Percentiles rank a stretch among this genome's conserved stretches.
These are phyloP conservation scores for Radopholus similis DNA, from an alignment of 1,140 invertebrate genomes.

Conservation along the genomic window DNA sequence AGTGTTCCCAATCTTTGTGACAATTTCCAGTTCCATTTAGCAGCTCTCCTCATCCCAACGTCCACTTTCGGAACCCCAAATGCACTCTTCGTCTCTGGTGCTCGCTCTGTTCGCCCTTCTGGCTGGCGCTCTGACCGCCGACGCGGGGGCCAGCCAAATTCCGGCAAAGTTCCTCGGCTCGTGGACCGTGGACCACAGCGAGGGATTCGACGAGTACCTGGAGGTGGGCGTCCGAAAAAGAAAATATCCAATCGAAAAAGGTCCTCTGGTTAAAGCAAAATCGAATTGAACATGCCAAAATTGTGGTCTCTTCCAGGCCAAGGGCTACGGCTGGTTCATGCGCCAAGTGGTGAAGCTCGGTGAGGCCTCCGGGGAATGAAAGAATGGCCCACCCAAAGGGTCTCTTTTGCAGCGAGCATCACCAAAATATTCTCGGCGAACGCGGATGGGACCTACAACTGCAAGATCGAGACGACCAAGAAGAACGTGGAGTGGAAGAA, in stretches of 20 bases:
- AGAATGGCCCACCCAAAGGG: not conserved
- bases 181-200: slow-evolving; percentile 29
- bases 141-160: too few species aligned
- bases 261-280: not conserved
- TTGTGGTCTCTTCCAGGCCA: slow-evolving; percentile 8
- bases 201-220: slow-evolving; percentile 42
- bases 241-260: slow-evolving; percentile 1
- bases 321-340: slow-evolving; percentile 46
- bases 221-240: not conserved
- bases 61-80: too few species aligned
- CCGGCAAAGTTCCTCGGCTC: slow-evolving; percentile 32
- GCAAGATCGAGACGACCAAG: slow-evolving; percentile 35
- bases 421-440: slow-evolving; percentile 39
- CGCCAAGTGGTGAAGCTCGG: slow-evolving; percentile 34
- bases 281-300: not conserved
- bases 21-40: too few species aligned
- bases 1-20: too few species aligned
- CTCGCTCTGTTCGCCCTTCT: too few species aligned
- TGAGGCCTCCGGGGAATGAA: too few species aligned
- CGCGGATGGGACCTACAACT: slow-evolving; percentile 22
- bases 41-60: too few species aligned
- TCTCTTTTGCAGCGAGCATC: slow-evolving; percentile 9
- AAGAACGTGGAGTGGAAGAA: slow-evolving; percentile 36
- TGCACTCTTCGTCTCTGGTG: too few species aligned
- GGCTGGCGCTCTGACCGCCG: too few species aligned